A percentile compares a stretch with the other conserved stretches of the same genome.
Evolutionary conservation across 2,888 invertebrate species (phyloP).

Genomic region (Branchipolynoe longqiensis): DNA sequence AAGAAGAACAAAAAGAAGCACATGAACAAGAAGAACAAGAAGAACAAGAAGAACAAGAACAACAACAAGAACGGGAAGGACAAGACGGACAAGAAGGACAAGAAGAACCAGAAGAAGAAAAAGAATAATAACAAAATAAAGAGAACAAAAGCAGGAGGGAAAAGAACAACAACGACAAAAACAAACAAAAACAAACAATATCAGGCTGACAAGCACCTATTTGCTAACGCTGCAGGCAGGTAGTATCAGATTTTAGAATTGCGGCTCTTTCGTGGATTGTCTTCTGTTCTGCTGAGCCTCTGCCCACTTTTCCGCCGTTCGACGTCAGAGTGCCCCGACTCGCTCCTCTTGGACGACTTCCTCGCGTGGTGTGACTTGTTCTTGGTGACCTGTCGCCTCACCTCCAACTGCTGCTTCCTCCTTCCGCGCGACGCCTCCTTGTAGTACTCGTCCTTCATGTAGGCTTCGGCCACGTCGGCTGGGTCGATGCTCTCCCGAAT

Average conservation of each 20-base stretch:
- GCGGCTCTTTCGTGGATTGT: not conserved
- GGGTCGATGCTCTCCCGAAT: conserved; percentile 10
- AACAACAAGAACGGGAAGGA: too few relatives aligned
- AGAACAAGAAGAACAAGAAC: too few relatives aligned
- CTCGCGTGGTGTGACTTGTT: too few relatives aligned
- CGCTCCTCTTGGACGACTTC: not conserved
- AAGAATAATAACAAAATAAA: too few relatives aligned
- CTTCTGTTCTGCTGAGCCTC: not conserved
- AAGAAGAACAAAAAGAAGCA: too few relatives aligned
- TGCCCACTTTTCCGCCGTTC: not conserved
- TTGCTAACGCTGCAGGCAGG: too few relatives aligned
- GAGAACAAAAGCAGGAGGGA: not conserved
- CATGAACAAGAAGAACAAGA: too few relatives aligned
- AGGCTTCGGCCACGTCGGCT: conserved; percentile 26
- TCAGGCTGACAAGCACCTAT: too few relatives aligned
- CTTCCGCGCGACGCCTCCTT: not conserved
- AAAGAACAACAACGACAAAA: not conserved
- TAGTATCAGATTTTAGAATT: too few relatives aligned
- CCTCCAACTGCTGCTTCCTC: not conserved
- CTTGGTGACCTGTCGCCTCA: not conserved
- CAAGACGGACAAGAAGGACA: too few relatives aligned
- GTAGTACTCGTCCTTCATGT: conserved; percentile 20
- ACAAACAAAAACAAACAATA: too few relatives aligned
- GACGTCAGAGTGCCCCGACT: not conserved
- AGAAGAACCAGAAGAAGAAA: too few relatives aligned